phyloP scores from a whole-genome alignment of 2,888 invertebrate genomes.

The Lithosia quadra region DNA sequence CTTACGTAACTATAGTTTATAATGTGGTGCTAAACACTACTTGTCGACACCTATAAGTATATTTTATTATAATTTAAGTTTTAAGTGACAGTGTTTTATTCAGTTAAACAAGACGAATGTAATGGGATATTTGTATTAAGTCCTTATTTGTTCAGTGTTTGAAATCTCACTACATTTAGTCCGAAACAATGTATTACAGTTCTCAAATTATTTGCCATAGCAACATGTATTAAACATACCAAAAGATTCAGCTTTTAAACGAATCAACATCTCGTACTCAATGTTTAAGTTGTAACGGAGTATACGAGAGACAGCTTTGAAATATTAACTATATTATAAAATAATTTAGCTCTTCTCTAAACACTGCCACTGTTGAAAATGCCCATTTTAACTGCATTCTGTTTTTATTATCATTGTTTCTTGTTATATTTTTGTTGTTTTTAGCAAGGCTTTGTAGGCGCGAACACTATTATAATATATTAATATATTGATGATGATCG shows the following conservation, averaged over 20 bases:
- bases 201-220: constrained; percentile 51
- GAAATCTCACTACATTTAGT: constrained; percentile 58
- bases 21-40: constrained; percentile 79
- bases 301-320: constrained; percentile 22
- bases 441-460: constrained; percentile 77
- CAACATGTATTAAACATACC: constrained; percentile 42
- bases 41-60: constrained; percentile 72
- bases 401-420: constrained; percentile 75
- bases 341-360: constrained; percentile 54
- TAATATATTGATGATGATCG: constrained; percentile 62
- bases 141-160: constrained; percentile 52
- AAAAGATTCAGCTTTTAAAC: constrained; percentile 43
- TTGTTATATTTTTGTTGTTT: constrained; percentile 75
- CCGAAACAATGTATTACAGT: constrained; percentile 34
- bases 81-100: constrained; percentile 71
- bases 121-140: constrained; percentile 54
- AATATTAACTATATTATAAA: constrained; percentile 33
- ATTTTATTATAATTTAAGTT: constrained; percentile 78
- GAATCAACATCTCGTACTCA: constrained; percentile 21
- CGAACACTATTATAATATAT: constrained; percentile 63
- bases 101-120: constrained; percentile 58
- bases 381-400: constrained; percentile 61
- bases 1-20: constrained; percentile 71
- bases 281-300: constrained; percentile 5
- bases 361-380: constrained; percentile 72